phyloP scores from a whole-genome alignment of 2,113 vertebrate species.

The Progne subis region DNA sequence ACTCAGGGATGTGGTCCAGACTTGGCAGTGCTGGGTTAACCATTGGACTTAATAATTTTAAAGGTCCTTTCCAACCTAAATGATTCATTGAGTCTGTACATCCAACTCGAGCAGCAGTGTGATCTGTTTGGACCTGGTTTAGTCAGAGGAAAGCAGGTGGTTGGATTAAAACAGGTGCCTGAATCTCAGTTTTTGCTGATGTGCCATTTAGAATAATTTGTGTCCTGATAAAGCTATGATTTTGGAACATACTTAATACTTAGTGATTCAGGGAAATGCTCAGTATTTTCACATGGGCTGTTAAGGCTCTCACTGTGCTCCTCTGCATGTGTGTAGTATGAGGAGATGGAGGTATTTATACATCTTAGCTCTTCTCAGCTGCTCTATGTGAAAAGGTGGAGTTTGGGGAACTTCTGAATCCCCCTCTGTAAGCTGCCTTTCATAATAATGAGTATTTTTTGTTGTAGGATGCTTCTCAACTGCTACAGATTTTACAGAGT shows the following conservation, averaged over 20 bases:
- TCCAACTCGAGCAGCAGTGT: fast-evolving
- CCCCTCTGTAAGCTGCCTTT: not conserved
- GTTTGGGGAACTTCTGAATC: not conserved
- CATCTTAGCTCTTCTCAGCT: not conserved
- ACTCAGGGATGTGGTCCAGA: not conserved
- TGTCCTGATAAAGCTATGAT: not conserved
- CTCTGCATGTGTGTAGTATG: fast-evolving
- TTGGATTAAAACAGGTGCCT: not conserved
- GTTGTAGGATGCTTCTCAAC: constrained; percentile 93
- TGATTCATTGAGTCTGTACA: not conserved
- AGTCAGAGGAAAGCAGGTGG: not conserved
- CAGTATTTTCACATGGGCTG: fast-evolving
- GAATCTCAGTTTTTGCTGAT: not conserved
- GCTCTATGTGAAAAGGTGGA: not conserved
- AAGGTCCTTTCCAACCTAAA: not conserved
- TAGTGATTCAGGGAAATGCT: fast-evolving
- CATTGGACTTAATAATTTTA: fast-evolving
- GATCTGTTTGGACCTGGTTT: not conserved
- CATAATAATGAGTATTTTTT: not conserved
- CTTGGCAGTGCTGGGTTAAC: not conserved
- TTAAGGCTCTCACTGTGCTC: fast-evolving
- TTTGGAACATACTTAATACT: not conserved
- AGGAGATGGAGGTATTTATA: not conserved
- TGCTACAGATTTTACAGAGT: constrained; percentile 93
- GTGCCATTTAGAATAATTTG: not conserved